Conservation (phyloP, 2,888 invertebrate genomes). For the Orchesella flavescens region DNA sequence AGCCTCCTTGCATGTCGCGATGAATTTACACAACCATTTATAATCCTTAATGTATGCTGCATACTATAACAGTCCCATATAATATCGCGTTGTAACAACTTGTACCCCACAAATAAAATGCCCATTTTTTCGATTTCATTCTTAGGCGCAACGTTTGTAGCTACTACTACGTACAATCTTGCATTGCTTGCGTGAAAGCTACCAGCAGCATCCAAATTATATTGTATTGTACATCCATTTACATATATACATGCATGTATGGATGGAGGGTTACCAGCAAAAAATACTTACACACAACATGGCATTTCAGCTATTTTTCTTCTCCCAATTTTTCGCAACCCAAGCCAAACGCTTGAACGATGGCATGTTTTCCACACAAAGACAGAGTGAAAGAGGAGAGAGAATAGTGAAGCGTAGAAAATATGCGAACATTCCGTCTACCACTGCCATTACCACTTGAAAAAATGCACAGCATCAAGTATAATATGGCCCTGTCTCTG, state of each 20-base stretch:
- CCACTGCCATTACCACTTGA: no score
- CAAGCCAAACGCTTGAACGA: no score
- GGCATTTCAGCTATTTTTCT: background rate
- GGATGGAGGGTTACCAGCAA: background rate
- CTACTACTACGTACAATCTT: no score
- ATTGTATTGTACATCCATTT: no score
- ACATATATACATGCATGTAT: background rate
- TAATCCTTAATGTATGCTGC: constrained; percentile 50
- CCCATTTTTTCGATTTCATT: background rate
- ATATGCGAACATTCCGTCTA: constrained; percentile 7
- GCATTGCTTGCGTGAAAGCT: no score
- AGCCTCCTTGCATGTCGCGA: constrained; percentile 2
- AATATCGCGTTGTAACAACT: background rate
- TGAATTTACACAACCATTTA: constrained; percentile 48
- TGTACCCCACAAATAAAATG: background rate
- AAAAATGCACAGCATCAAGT: no score
- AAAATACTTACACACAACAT: background rate
- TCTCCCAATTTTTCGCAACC: background rate
- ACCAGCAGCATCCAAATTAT: no score
- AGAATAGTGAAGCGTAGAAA: background rate
- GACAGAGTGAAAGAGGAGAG: background rate
- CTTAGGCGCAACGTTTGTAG: background rate
- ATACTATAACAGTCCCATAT: constrained; percentile 2
- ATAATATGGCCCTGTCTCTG: no score
- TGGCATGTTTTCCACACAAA: no score